Evolutionary conservation across 2,113 vertebrate genomes (phyloP).

Genomic region (Colaptes auratus): DNA sequence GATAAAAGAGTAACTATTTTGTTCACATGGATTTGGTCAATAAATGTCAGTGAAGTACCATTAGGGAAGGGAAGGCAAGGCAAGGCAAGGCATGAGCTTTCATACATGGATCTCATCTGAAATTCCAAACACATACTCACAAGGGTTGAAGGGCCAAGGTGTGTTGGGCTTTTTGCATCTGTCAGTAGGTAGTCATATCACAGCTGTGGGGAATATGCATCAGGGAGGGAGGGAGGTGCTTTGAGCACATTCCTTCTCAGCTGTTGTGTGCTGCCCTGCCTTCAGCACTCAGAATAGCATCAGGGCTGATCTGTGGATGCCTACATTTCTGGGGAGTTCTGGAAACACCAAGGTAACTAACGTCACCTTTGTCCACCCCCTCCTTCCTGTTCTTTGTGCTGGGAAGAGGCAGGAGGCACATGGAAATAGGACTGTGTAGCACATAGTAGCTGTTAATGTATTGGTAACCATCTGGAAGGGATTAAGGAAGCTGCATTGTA

Average conservation of each 20-base stretch:
- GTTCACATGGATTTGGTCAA: not conserved
- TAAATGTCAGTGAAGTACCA: not conserved
- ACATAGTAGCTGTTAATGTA: not conserved
- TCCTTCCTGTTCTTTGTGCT: not conserved
- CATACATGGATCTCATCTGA: rapidly evolving
- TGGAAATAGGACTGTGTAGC: not conserved
- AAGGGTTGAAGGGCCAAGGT: rapidly evolving
- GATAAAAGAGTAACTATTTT: not conserved
- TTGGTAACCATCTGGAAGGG: not conserved
- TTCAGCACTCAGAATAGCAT: rapidly evolving
- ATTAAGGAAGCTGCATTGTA: constrained; percentile 10
- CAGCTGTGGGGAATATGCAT: not conserved
- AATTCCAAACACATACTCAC: rapidly evolving
- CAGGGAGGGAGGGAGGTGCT: not conserved
- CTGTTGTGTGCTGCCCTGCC: not conserved
- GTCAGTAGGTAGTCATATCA: not conserved
- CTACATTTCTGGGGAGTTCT: not conserved
- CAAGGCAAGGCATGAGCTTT: not conserved
- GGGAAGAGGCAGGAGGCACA: not conserved
- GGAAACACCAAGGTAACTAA: not conserved
- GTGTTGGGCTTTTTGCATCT: not conserved
- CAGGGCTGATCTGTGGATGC: not conserved
- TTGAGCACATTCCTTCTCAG: not conserved
- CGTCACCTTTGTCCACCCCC: not conserved
- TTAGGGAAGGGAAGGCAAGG: not conserved